phyloP scores from a whole-genome alignment of 2,888 invertebrate genomes.

The Rotaria sp. region DNA sequence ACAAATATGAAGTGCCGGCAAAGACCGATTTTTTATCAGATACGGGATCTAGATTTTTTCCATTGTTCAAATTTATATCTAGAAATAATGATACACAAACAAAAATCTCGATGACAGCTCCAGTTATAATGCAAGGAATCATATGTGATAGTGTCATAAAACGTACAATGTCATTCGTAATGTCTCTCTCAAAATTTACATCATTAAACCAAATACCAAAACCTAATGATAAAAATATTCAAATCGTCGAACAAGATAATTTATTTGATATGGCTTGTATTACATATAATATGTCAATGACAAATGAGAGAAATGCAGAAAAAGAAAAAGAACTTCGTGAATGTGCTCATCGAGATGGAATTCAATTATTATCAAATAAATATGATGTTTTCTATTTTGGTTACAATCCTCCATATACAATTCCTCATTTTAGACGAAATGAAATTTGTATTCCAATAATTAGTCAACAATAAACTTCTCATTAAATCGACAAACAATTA shows the following conservation, averaged over 20 bases:
- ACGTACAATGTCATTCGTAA: not conserved
- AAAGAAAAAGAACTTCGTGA: not conserved
- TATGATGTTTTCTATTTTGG: not conserved
- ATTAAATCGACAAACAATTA: not conserved
- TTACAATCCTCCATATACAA: not conserved
- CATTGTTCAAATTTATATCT: too few relatives aligned
- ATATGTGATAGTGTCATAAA: rapidly evolving
- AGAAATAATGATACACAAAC: not conserved
- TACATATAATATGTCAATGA: not conserved
- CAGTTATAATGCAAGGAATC: not conserved
- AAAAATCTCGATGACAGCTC: not conserved
- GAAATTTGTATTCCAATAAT: not conserved
- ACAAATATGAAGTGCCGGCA: not conserved
- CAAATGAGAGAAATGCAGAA: not conserved
- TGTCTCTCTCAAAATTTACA: not conserved
- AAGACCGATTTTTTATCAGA: too few relatives aligned
- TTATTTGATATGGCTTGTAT: not conserved
- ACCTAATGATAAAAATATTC: not conserved
- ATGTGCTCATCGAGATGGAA: not conserved
- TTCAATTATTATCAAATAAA: not conserved
- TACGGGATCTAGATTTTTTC: too few relatives aligned
- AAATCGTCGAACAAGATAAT: not conserved
- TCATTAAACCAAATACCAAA: not conserved
- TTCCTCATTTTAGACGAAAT: not conserved
- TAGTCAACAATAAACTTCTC: not conserved